Conservation (phyloP, 2,113 vertebrate genomes). For the Sminthopsis crassicaudata region DNA sequence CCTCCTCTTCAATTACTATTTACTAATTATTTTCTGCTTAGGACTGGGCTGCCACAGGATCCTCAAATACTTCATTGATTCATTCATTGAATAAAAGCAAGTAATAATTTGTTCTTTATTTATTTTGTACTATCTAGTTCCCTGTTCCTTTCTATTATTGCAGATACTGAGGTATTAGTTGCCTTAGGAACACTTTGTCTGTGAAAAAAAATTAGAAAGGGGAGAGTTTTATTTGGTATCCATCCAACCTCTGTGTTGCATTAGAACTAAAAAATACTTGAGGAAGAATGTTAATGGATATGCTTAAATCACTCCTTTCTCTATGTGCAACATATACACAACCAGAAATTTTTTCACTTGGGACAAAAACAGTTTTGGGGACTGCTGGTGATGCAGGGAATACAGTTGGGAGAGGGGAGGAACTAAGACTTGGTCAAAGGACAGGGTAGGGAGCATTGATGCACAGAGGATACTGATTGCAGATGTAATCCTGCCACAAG, state of each 20-base stretch:
- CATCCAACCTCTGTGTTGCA: neutral
- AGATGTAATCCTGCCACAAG: neutral
- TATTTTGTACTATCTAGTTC: neutral
- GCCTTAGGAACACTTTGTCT: neutral
- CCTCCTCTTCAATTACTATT: neutral
- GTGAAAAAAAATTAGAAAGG: neutral
- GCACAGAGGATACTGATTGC: neutral
- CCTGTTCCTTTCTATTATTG: neutral
- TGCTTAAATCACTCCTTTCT: neutral
- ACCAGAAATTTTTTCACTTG: neutral
- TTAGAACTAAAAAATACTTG: neutral
- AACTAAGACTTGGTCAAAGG: neutral
- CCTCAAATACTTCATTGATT: neutral
- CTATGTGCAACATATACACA: neutral
- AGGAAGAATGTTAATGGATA: neutral
- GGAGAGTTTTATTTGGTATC: neutral
- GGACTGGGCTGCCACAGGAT: neutral
- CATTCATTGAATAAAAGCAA: neutral
- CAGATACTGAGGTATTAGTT: neutral
- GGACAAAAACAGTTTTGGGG: neutral
- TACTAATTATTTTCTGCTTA: neutral
- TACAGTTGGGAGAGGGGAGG: neutral
- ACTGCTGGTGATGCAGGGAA: neutral
- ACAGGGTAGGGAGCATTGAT: neutral
- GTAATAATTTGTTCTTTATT: neutral